Evolutionary conservation across 2,888 invertebrate genomes (phyloP).

Genomic region (Dryadula phaetusa): DNA sequence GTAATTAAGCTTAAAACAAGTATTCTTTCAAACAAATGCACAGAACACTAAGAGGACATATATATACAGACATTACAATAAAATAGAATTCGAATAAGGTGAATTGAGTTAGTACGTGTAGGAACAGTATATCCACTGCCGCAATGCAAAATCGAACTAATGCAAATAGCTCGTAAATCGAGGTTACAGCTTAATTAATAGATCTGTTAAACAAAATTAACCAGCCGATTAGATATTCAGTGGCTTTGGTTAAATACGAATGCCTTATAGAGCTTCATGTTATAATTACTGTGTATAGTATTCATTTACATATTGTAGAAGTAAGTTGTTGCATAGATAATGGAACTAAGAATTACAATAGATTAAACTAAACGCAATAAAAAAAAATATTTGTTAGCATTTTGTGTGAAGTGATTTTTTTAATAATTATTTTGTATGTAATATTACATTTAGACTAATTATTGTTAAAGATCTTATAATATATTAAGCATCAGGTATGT

Average conservation of each 20-base stretch:
- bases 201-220: constrained; percentile 38
- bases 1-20: too few relatives aligned
- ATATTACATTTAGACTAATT: too few relatives aligned
- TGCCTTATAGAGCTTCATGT: constrained; percentile 3
- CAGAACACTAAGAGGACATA: neutral
- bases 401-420: too few relatives aligned
- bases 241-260: constrained; percentile 20
- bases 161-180: constrained; percentile 37
- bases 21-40: too few relatives aligned
- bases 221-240: constrained; percentile 38
- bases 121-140: constrained; percentile 26
- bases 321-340: neutral
- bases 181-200: constrained; percentile 43
- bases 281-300: constrained; percentile 18
- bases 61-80: neutral
- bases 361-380: too few relatives aligned
- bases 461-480: too few relatives aligned
- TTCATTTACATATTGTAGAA: neutral
- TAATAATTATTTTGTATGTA: too few relatives aligned
- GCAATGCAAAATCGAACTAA: constrained; percentile 37
- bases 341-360: neutral
- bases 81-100: constrained; percentile 5
- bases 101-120: constrained; percentile 2
- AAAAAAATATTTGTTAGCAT: too few relatives aligned
- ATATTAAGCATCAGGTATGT: too few relatives aligned